Evolutionary conservation across 2,888 invertebrate species (phyloP).

Genomic region (Apamea monoglypha): DNA sequence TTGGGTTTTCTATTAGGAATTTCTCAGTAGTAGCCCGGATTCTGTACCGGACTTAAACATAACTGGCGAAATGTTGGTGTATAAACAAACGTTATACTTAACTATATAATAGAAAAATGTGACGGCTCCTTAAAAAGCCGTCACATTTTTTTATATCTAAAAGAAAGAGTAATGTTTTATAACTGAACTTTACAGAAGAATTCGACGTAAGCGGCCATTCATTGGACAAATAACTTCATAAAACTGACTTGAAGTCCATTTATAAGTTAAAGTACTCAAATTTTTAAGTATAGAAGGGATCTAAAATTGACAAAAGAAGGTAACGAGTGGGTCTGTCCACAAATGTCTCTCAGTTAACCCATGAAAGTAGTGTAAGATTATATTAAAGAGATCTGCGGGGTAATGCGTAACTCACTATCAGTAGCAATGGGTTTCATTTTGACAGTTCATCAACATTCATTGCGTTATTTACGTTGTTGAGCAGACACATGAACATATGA

Average conservation of each 20-base stretch:
- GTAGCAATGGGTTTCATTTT: no score
- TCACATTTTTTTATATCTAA: no score
- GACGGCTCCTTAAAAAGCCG: not conserved
- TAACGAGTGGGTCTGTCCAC: not conserved
- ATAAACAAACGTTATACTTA: not conserved
- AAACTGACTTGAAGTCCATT: constrained; percentile 39
- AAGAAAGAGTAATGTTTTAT: constrained; percentile 25
- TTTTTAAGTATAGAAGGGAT: constrained; percentile 25
- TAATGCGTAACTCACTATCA: no score
- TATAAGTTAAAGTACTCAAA: constrained; percentile 36
- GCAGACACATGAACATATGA: no score
- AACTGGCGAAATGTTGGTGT: not conserved
- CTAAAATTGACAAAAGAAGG: constrained; percentile 23
- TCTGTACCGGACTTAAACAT: not conserved
- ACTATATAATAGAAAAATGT: not conserved
- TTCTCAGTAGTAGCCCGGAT: not conserved
- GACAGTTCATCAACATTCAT: no score
- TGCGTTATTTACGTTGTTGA: no score
- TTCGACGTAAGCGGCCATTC: constrained; percentile 50
- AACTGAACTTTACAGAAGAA: constrained; percentile 30
- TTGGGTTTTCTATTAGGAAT: not conserved
- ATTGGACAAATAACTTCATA: constrained; percentile 55
- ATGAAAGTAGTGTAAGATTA: not conserved
- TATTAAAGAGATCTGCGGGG: not conserved
- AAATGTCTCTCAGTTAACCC: not conserved